A percentile compares a stretch with the other conserved stretches of the same genome.
phyloP scores from a whole-genome alignment of 2,888 invertebrate genomes.

The Dryadula phaetusa region DNA sequence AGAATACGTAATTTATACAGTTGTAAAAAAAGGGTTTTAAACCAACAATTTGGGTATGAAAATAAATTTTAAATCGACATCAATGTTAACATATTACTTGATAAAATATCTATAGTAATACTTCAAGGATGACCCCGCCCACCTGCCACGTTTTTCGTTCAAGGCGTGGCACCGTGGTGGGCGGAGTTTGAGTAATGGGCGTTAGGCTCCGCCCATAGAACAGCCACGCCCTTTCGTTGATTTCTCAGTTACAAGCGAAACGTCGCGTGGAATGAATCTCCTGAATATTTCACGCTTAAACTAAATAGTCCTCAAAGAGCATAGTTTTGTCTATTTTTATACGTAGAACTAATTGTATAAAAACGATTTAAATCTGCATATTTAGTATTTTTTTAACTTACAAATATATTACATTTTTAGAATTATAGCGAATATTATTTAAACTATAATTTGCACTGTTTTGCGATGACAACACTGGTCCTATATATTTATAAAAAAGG shows the following conservation, averaged over 20 bases:
- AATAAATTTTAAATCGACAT: constrained; percentile 75
- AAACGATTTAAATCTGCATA: not conserved
- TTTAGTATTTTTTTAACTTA: not conserved
- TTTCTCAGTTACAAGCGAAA: constrained; percentile 71
- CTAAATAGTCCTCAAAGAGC: not conserved
- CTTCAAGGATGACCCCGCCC: constrained; percentile 72
- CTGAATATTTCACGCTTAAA: constrained; percentile 42
- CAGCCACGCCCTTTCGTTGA: constrained; percentile 72
- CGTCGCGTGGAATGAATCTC: constrained; percentile 69
- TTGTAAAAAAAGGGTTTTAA: constrained; percentile 33
- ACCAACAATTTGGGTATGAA: constrained; percentile 42
- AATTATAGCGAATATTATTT: too few species aligned
- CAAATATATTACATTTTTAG: not conserved
- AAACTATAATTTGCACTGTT: too few species aligned
- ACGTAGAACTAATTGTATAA: not conserved
- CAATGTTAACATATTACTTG: constrained; percentile 81
- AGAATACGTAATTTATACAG: constrained; percentile 14
- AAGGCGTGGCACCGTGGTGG: constrained; percentile 62
- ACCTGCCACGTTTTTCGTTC: constrained; percentile 76
- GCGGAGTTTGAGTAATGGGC: constrained; percentile 60
- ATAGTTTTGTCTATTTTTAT: not conserved
- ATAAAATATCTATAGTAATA: constrained; percentile 81
- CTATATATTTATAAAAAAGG: too few species aligned
- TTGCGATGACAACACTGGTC: too few species aligned
- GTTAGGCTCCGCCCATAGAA: constrained; percentile 61